These are phyloP conservation scores for Pedetes capensis DNA, from an alignment of 2,113 vertebrate genomes.

Conservation along the genomic window DNA sequence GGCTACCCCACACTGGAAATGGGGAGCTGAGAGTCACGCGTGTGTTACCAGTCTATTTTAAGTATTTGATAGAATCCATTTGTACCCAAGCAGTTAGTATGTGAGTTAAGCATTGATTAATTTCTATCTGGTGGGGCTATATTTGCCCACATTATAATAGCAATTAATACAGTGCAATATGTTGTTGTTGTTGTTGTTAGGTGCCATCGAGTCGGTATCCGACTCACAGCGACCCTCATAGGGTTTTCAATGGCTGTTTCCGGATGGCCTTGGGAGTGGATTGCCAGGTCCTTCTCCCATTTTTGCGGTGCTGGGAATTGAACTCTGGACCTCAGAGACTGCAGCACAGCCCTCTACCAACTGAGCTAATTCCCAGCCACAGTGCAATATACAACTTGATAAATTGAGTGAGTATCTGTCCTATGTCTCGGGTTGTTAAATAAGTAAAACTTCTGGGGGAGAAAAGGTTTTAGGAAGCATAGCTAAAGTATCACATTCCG, in stretches of 20 bases:
- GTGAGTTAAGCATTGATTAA: background rate
- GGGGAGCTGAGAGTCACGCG: background rate
- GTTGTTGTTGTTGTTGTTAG: too few species aligned
- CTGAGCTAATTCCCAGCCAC: too few species aligned
- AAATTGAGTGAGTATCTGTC: background rate
- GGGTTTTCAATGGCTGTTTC: too few species aligned
- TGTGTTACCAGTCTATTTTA: background rate
- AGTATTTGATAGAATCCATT: background rate
- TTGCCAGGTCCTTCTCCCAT: too few species aligned
- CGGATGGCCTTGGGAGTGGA: too few species aligned
- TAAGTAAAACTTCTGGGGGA: background rate
- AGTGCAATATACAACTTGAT: background rate
- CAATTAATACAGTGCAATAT: background rate
- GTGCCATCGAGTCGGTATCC: too few species aligned
- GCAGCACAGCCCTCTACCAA: too few species aligned
- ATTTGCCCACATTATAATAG: background rate
- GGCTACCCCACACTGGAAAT: background rate
- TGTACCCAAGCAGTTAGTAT: background rate
- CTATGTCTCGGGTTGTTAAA: background rate
- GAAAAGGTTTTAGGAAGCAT: background rate
- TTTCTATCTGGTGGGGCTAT: background rate
- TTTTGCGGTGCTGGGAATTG: too few species aligned
- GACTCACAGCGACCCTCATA: too few species aligned
- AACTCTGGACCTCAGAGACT: too few species aligned
- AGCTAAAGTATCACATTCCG: constrained; percentile 8